A percentile compares a stretch with the other conserved stretches of the same genome.
These are phyloP conservation scores for Halcyon smyrnensis DNA, from an alignment of 2,797 vertebrate species.

Conservation along the genomic window DNA sequence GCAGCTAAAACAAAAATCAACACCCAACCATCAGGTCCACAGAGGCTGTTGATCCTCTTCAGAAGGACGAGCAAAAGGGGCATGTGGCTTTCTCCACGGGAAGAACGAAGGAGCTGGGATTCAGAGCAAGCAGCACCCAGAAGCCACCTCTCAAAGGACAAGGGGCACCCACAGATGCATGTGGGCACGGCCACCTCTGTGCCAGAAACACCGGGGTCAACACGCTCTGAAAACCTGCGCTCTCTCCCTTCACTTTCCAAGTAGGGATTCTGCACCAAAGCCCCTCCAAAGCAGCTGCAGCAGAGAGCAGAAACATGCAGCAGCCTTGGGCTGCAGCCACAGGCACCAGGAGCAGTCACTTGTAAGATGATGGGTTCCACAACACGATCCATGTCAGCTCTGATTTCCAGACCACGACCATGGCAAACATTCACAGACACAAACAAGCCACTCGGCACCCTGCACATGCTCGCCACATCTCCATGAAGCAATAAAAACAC, in stretches of 20 bases:
- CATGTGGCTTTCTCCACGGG: not conserved
- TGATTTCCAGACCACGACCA: not conserved
- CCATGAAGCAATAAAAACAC: not conserved
- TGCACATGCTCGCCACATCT: not conserved
- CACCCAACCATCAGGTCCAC: not conserved
- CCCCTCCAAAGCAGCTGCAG: not conserved
- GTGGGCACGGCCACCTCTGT: not conserved
- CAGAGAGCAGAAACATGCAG: not conserved
- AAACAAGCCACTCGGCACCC: not conserved
- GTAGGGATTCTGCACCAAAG: not conserved
- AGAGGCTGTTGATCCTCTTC: not conserved
- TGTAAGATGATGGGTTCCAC: rapidly evolving
- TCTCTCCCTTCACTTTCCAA: not conserved
- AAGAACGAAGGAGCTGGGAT: not conserved
- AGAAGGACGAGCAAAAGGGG: not conserved
- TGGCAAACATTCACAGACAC: not conserved
- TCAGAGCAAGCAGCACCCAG: not conserved
- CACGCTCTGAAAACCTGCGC: not conserved
- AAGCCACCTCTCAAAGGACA: not conserved
- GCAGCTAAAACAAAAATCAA: slow-evolving; percentile 1
- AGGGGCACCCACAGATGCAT: not conserved
- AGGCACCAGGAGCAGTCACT: not conserved
- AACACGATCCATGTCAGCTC: not conserved
- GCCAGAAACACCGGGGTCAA: not conserved
- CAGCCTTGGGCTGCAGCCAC: not conserved